These are phyloP conservation scores for Incurvaria masculella DNA, from an alignment of 2,888 invertebrate genomes.

Conservation along the genomic window DNA sequence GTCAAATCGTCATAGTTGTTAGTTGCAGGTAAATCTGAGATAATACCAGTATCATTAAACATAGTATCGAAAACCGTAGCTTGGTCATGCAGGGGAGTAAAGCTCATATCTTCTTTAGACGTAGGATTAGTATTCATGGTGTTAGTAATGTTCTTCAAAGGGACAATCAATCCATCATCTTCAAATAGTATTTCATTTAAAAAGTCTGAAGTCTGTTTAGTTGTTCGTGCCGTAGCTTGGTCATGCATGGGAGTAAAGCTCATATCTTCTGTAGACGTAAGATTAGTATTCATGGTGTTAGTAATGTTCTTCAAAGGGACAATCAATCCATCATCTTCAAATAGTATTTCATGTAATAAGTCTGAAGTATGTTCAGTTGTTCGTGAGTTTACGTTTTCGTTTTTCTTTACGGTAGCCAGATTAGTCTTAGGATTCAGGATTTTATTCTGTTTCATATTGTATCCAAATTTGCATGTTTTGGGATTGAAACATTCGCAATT, in stretches of 20 bases:
- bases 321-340: slow-evolving; percentile 10
- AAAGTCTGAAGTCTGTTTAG: slow-evolving; percentile 9
- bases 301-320: slow-evolving; percentile 7
- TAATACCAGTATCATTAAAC: slow-evolving; percentile 5
- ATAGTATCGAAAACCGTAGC: too few relatives aligned
- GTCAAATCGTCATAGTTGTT: too few relatives aligned
- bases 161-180: slow-evolving; percentile 9
- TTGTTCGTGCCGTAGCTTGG: slow-evolving; percentile 3
- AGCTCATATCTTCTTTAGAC: neutral
- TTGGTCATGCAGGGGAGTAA: neutral
- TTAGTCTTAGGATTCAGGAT: too few relatives aligned
- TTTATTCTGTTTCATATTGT: too few relatives aligned
- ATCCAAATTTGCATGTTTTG: slow-evolving; percentile 7
- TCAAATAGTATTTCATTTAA: slow-evolving; percentile 10
- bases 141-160: slow-evolving; percentile 9
- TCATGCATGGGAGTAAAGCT: neutral
- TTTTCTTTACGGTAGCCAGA: slow-evolving; percentile 9
- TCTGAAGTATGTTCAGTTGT: slow-evolving; percentile 9
- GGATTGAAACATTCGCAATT: slow-evolving; percentile 3
- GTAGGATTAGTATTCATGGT: slow-evolving; percentile 6
- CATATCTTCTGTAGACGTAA: neutral
- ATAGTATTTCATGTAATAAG: slow-evolving; percentile 9
- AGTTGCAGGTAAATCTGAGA: slow-evolving; percentile 7
- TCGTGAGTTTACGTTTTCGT: slow-evolving; percentile 10
- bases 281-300: slow-evolving; percentile 8